These are phyloP conservation scores for Onychomys leucogaster DNA, from an alignment of 2,797 vertebrate species.

Conservation along the genomic window DNA sequence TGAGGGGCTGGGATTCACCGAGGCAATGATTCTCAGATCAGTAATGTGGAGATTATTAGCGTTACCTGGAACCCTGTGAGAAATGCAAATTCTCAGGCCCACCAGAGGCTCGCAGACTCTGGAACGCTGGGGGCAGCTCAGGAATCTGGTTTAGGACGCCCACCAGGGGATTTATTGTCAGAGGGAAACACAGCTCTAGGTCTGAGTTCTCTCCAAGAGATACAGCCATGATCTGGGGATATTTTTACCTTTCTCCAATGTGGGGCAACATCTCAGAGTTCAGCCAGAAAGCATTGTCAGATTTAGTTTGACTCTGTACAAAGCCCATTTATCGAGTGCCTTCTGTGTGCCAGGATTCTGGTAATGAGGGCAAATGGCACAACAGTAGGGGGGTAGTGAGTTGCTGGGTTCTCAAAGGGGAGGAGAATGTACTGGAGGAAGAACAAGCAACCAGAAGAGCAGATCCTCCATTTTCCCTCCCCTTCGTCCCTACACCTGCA, in stretches of 20 bases:
- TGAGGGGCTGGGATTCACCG: not conserved
- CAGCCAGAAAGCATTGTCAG: not conserved
- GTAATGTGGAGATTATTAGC: not conserved
- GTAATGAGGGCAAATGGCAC: slow-evolving; percentile 1
- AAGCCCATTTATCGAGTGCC: slow-evolving; percentile 32
- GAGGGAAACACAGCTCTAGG: not conserved
- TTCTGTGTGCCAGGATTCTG: slow-evolving; percentile 21
- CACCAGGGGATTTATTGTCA: not conserved
- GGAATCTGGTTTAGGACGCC: not conserved
- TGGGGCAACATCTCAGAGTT: slow-evolving; percentile 41
- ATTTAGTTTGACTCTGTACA: slow-evolving; percentile 44
- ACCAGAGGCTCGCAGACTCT: not conserved
- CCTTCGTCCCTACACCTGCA: not conserved
- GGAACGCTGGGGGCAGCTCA: not conserved
- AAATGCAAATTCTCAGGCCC: not conserved
- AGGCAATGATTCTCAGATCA: not conserved
- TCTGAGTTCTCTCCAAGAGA: not conserved
- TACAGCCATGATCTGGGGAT: not conserved
- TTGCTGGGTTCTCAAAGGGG: not conserved
- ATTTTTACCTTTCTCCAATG: not conserved
- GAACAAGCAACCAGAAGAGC: not conserved
- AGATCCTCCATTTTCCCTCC: not conserved
- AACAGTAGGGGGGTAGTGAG: not conserved
- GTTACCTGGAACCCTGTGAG: not conserved
- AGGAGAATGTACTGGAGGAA: not conserved